Evolutionary conservation across 2,113 vertebrate genomes (phyloP).

Genomic region (Emydura subglobosa): DNA sequence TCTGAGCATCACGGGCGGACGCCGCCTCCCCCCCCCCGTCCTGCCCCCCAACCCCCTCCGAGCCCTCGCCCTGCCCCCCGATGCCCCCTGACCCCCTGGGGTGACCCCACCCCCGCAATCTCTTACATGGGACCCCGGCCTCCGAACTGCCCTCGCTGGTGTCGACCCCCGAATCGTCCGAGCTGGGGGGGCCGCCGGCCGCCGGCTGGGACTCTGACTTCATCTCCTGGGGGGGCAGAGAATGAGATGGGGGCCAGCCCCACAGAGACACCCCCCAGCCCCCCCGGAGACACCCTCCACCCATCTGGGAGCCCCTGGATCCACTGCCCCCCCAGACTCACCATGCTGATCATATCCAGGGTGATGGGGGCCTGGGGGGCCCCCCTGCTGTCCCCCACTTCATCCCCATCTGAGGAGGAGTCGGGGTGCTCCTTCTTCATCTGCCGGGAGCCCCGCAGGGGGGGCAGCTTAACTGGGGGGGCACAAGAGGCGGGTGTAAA

Average conservation of each 20-base stretch:
- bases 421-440: slow-evolving; percentile 2
- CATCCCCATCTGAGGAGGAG: neutral
- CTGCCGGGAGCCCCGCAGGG: slow-evolving; percentile 7
- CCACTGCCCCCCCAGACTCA: neutral
- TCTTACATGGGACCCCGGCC: neutral
- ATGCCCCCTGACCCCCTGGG: no score
- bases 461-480: slow-evolving; percentile 26
- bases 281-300: neutral
- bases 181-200: neutral
- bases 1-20: neutral
- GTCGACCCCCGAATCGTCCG: neutral
- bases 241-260: neutral
- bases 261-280: neutral
- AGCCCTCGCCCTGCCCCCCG: no score
- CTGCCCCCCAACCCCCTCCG: neutral
- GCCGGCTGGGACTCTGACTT: neutral
- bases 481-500: neutral
- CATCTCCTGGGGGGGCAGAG: neutral
- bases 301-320: neutral
- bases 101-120: neutral
- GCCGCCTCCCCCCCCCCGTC: neutral
- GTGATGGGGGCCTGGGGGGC: neutral
- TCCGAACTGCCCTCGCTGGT: slow-evolving; percentile 14
- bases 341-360: neutral
- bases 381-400: neutral